Base-by-base conservation (phyloP, 2,113 vertebrate genomes). In the Tympanuchus pallidicinctus region DNA sequence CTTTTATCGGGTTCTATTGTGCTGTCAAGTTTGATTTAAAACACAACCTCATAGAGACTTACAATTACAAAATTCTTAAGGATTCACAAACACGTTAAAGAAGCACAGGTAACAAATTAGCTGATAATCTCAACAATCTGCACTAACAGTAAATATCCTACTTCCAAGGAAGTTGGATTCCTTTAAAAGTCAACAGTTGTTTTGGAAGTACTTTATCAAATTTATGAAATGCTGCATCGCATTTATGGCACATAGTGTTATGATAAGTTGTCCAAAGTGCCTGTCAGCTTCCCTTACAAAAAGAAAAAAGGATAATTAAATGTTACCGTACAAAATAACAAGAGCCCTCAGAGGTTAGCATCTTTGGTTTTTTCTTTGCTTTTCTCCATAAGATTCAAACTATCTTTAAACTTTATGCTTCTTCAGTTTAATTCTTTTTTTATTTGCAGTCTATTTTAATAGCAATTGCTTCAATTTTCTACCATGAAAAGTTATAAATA, bases 1-100 rank as follows among this genome's bases (percentile, higher is more conserved):
- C 73, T 94, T 97, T 97, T 94, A 97, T 95, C 76, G 91, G 87
- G 79, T 88, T 96, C 96, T 96, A 90, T 96, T 97, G 96, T 97
- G 92, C 95, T 97, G 97, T 98, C 97, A 97, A 63, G 59, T 72
- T 78, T 97, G 59, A 86, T 98, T 97, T 97, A 97, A 91, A 97
- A 86, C 43, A 91, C 76, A 97, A 97, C 95, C 94, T 97, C 79
- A 95, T 69, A 96, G 97, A 95, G 90, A 82, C 76, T 97, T 96
- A 95, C 17, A 97, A 96, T 96, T 97, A 97, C n/a, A 74, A 96
- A 93, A 89, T 91, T 85, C 89, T 91, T 85, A 78, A 52, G 87
- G 94, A 96, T 96, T 97, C 96, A 91, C 86, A 97, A 96, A 96
- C 69, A 73, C 93, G 92, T 97, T 97, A 96, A 96, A 96, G 91